Evolutionary conservation across 2,888 invertebrate genomes (phyloP), one percentile per base, ranked within the genome.

Genomic region (Prosopocoilus inquinatus): DNA sequence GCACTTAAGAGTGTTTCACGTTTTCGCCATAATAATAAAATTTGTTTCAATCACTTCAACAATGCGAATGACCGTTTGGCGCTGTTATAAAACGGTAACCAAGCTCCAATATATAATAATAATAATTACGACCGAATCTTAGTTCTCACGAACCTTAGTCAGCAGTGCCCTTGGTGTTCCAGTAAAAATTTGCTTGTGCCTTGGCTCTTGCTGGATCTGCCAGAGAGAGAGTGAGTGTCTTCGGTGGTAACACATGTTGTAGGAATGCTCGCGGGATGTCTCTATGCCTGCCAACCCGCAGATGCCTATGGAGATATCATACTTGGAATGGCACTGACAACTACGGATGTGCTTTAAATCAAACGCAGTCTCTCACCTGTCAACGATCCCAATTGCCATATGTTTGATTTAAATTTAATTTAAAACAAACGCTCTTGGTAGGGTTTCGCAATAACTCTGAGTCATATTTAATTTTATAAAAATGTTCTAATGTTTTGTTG

Each of bases 231-330:
- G 47, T n/a, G n/a, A 20, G 38, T 44, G 44, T 33, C 45, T 43
- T 36, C 12, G 7, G 33, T 13, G 32, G 11, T 62, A 69, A 69
- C 73, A 72, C 70, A 71, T 72, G 71, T 70, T 70, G 65, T 63
- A 54, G 67, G 74, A 72, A 74, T 72, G 35, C 69, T 65, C 68
- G 63, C 65, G 62, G 63, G 66, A 71, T 67, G 68, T 71, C 71
- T 71, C 70, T 67, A 70, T 70, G 66, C 60, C 67, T 36, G 41
- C 50, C 48, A 65, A 62, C 66, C 68, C 65, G 70, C 71, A 74
- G 74, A 75, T 75, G 71, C 68, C 69, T 71, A 75, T 72, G 72
- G 70, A 75, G 75, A 75, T 75, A 75, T 75, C 74, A 74, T 75
- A 75, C 71, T 70, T 65, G 64, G 66, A 64, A 63, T 64, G 63